phyloP scores from a whole-genome alignment of 2,797 vertebrate species.

The Dipus sagitta region DNA sequence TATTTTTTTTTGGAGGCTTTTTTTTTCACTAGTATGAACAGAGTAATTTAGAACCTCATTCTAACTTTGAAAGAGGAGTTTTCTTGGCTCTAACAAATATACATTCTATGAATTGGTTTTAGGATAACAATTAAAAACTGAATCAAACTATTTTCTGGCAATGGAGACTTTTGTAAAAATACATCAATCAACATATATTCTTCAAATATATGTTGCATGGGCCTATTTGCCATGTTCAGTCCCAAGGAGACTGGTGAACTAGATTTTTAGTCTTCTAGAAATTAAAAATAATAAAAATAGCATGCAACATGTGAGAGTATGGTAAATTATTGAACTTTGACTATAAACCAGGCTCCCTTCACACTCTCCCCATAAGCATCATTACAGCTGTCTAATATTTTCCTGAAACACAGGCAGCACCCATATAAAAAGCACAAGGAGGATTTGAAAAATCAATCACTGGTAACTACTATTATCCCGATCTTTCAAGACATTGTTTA shows the following conservation, averaged over 20 bases:
- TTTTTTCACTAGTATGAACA: conserved; percentile 44
- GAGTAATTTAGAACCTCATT: conserved; percentile 60
- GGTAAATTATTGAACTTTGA: background rate
- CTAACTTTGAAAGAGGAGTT: conserved; percentile 64
- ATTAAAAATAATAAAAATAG: conserved; percentile 22
- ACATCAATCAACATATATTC: conserved; percentile 12
- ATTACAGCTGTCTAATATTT: background rate
- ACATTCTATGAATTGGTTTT: conserved; percentile 59
- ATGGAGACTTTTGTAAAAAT: conserved; percentile 52
- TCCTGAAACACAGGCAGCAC: background rate
- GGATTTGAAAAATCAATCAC: conserved; percentile 39
- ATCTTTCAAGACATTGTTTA: conserved; percentile 23
- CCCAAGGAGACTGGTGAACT: background rate
- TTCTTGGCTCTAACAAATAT: conserved; percentile 66
- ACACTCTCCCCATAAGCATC: background rate
- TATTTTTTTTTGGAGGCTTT: conserved; percentile 46
- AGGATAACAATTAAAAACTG: conserved; percentile 53
- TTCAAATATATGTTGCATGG: background rate
- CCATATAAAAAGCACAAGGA: background rate
- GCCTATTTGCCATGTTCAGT: background rate
- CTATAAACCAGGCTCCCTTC: background rate
- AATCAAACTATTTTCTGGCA: conserved; percentile 67
- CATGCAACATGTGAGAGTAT: background rate
- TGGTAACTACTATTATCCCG: background rate
- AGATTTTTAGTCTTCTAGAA: conserved; percentile 11